Evolutionary conservation across 2,797 vertebrate species (phyloP).

Genomic region (Rhinogobio ventralis): DNA sequence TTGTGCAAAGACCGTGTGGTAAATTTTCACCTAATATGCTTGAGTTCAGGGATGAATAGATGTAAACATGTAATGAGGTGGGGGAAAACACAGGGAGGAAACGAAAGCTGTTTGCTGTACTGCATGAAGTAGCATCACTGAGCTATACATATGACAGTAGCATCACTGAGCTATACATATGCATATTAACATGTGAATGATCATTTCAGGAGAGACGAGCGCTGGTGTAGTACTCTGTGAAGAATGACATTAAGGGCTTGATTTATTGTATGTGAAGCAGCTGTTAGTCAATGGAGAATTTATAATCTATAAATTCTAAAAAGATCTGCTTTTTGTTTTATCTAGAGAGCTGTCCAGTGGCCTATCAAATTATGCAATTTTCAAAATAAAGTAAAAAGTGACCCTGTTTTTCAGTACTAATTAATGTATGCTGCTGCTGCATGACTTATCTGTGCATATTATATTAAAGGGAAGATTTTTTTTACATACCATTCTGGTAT

Average conservation of each 20-base stretch:
- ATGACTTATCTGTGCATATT: neutral
- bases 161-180: constrained; percentile 16
- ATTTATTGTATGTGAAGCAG: constrained; percentile 49
- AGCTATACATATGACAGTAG: neutral
- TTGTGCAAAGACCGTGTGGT: neutral
- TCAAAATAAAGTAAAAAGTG: neutral
- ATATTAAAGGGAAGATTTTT: too few relatives aligned
- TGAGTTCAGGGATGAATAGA: constrained; percentile 13
- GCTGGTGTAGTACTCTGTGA: constrained; percentile 5
- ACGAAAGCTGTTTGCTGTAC: neutral
- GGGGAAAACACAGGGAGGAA: neutral
- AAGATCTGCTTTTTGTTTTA: constrained; percentile 19
- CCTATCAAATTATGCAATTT: neutral
- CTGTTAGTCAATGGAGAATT: constrained; percentile 50
- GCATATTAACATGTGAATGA: constrained; percentile 37
- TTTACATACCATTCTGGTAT: neutral
- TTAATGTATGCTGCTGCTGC: too few relatives aligned
- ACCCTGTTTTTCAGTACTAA: neutral
- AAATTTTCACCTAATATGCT: neutral
- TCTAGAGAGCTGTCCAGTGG: neutral
- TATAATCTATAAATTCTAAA: constrained; percentile 43
- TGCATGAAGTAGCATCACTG: constrained; percentile 29
- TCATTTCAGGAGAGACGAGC: constrained; percentile 19
- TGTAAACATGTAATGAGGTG: neutral
- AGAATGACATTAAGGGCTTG: constrained; percentile 39